Conservation (phyloP, 2,113 vertebrate species). For the Ellobius talpinus region DNA sequence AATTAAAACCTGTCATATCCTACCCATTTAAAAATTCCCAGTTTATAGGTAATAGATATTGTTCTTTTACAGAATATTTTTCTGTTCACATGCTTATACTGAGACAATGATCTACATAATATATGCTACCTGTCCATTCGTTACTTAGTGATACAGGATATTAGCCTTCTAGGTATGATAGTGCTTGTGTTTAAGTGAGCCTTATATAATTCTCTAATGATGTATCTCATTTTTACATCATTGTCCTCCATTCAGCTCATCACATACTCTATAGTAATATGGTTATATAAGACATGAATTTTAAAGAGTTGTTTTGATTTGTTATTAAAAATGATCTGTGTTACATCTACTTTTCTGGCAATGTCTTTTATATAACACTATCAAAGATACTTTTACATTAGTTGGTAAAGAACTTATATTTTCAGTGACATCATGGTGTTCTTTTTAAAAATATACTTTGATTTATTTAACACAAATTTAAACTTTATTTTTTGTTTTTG, state of each 20-base stretch:
- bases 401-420: neutral
- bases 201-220: neutral
- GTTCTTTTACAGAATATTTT: neutral
- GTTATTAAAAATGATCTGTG: neutral
- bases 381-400: neutral
- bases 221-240: too few species aligned
- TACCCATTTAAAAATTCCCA: neutral
- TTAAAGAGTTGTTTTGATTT: neutral
- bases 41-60: neutral
- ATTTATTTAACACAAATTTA: slow-evolving; percentile 12
- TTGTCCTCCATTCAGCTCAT: neutral
- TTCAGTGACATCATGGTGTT: slow-evolving; percentile 8
- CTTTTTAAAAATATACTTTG: neutral
- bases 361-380: neutral
- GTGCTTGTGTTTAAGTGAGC: neutral
- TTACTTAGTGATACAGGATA: neutral
- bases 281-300: neutral
- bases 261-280: neutral
- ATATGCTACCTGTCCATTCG: neutral
- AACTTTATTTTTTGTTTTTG: neutral
- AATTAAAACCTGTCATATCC: neutral
- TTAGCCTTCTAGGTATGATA: neutral
- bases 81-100: neutral
- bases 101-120: neutral
- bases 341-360: neutral